Evolutionary conservation across 2,113 vertebrate genomes (phyloP), one percentile per base, ranked within the genome.

Genomic region (Oreochromis aureus): DNA sequence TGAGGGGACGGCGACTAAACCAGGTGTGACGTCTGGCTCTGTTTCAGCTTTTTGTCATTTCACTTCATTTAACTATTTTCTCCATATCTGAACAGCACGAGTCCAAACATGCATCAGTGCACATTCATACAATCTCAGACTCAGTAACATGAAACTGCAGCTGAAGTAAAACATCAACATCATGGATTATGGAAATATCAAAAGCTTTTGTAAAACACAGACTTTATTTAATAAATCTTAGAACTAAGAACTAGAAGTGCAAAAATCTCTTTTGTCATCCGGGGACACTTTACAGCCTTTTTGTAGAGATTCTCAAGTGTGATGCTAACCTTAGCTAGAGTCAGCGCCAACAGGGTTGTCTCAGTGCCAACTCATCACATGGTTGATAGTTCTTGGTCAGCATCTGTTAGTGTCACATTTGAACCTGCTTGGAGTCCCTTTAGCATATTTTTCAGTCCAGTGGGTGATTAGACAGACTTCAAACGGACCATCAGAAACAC

Each of bases 221-320:
- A 63, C 59, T 63, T 34, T 63, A 6, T 34, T 34, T 63, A 3
- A 63, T 34, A 36, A 36, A 11, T 63, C 56, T 30, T 34, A 18
- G 58, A 34, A 0, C 1, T 36, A 63, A 19, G 59, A 63, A 63
- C 6, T 0, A 1, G 9, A n/a, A 4, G 2, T 63, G 32, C 16
- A 30, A 32, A 59, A 5, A 5, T 30, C 56, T 58, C 56, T 27
- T 27, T 58, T 59, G 19, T 8, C 0, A 0, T 19, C 16, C 10
- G 16, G 9, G 11, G 59, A 2, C 61, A 36, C 34, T 66, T n/a
- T n/a, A 12, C 7, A 39, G 18, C 11, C 34, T 41, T 22, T 22
- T 22, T 39, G 2, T 5, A 2, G 41, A 3, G 63, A 39, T 39
- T 9, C 36, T 69, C 36, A 22, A 69, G 63, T 15, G 63, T 69